Evolutionary conservation across 2,888 invertebrate genomes (phyloP).

Genomic region (Pteria penguin): DNA sequence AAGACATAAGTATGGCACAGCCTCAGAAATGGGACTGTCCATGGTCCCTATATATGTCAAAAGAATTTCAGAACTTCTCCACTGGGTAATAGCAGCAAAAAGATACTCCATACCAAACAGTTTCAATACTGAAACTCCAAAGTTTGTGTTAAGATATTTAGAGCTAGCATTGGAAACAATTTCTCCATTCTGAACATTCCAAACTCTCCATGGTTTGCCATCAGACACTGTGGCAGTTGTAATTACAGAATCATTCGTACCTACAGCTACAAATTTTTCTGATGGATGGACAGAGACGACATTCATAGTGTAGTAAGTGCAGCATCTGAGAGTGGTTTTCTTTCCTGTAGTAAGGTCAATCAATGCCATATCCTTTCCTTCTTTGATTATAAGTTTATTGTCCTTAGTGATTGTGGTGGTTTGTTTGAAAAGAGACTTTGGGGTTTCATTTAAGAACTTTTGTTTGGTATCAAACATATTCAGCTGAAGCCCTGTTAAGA

Average conservation of each 20-base stretch:
- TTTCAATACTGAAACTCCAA: conserved; percentile 20
- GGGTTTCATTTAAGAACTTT: too few relatives aligned
- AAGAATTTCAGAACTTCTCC: background rate
- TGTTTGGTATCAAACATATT: background rate
- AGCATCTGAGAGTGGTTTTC: conserved; percentile 29
- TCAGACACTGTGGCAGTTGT: conserved; percentile 28
- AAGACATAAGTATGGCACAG: conserved; percentile 45
- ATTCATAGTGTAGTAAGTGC: conserved; percentile 42
- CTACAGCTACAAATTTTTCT: conserved; percentile 54
- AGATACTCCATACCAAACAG: conserved; percentile 54
- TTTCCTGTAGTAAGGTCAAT: conserved; percentile 48
- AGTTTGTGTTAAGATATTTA: conserved; percentile 37
- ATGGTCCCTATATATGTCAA: conserved; percentile 43
- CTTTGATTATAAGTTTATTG: conserved; percentile 40
- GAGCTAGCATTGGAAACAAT: conserved; percentile 39
- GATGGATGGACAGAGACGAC: conserved; percentile 51
- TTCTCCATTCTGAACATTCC: conserved; percentile 42
- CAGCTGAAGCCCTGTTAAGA: background rate
- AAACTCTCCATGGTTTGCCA: conserved; percentile 49
- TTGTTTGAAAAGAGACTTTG: background rate
- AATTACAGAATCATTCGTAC: conserved; percentile 33
- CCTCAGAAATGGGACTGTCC: conserved; percentile 38
- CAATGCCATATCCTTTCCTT: background rate
- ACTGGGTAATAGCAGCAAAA: conserved; percentile 14
- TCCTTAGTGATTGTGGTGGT: conserved; percentile 26